A percentile compares a stretch with the other conserved stretches of the same genome.
Conservation (phyloP, 2,797 vertebrate genomes). For the Carcharodon carcharias region DNA sequence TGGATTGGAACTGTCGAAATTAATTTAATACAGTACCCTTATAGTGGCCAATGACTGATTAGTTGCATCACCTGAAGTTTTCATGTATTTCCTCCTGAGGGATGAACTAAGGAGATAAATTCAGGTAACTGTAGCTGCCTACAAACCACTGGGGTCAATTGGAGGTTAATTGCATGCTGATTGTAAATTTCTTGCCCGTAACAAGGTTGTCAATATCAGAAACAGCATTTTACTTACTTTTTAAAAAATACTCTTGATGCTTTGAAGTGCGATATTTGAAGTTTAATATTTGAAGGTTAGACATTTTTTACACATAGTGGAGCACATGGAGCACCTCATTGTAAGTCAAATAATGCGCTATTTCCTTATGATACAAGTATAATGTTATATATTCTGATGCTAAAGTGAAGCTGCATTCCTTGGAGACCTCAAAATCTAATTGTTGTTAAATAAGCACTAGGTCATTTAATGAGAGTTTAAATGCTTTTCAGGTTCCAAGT, state of each 20-base stretch:
- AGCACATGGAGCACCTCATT: background rate
- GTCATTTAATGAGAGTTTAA: conserved; percentile 6
- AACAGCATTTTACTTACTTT: background rate
- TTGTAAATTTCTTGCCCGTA: background rate
- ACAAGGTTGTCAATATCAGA: background rate
- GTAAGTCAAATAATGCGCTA: background rate
- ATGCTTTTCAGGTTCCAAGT: background rate
- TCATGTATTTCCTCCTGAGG: background rate
- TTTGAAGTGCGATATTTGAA: background rate
- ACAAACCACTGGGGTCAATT: background rate
- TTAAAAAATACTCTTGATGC: background rate
- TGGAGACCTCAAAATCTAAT: conserved; percentile 21
- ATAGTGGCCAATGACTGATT: background rate
- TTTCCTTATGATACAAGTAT: background rate
- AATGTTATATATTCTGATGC: background rate
- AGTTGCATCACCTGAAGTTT: background rate
- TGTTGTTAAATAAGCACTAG: conserved; percentile 13
- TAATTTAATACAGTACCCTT: background rate
- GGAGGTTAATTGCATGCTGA: background rate
- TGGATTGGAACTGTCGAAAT: background rate
- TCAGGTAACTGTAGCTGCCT: background rate
- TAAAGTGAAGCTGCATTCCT: background rate
- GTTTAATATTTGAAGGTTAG: background rate
- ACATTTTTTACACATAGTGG: background rate
- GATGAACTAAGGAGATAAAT: background rate